phyloP scores from a whole-genome alignment of 2,888 invertebrate genomes.

The Andrena hattorfiana region DNA sequence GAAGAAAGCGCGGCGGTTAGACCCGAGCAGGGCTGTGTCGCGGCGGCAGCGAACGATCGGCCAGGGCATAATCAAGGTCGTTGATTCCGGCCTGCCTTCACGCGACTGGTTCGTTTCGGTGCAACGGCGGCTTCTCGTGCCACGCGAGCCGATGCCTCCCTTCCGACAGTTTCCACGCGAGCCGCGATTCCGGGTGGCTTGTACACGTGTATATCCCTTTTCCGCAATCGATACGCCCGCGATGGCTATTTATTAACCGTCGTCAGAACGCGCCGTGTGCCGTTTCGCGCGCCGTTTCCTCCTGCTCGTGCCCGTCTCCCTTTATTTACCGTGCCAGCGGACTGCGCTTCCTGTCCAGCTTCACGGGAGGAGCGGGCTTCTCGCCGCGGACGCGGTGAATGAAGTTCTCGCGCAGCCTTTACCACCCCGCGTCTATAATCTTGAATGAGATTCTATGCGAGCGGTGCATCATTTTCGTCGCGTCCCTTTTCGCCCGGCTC shows the following conservation, averaged over 20 bases:
- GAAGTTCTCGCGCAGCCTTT: no score
- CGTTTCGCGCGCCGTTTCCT: background rate
- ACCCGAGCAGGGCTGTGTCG: constrained; percentile 1
- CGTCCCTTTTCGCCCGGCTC: background rate
- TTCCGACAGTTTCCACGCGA: constrained; percentile 51
- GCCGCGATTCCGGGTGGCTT: constrained; percentile 19
- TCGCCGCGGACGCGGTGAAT: no score
- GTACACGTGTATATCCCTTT: constrained; percentile 47
- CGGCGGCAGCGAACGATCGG: background rate
- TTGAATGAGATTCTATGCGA: no score
- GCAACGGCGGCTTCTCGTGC: constrained; percentile 27
- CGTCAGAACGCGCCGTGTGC: constrained; percentile 12
- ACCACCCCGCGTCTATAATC: no score
- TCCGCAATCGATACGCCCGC: constrained; percentile 48
- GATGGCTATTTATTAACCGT: constrained; percentile 41
- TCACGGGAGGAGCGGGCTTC: no score
- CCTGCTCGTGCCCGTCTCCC: no score
- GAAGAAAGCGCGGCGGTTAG: background rate
- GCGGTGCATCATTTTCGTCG: background rate
- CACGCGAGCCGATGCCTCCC: constrained; percentile 40
- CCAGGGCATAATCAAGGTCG: constrained; percentile 50
- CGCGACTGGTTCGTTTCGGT: constrained; percentile 39
- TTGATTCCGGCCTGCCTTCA: constrained; percentile 39
- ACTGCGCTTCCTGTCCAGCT: no score
- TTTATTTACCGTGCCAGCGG: background rate